Base-by-base conservation (phyloP, 2,888 invertebrate species). In the Calameuta idolon region DNA sequence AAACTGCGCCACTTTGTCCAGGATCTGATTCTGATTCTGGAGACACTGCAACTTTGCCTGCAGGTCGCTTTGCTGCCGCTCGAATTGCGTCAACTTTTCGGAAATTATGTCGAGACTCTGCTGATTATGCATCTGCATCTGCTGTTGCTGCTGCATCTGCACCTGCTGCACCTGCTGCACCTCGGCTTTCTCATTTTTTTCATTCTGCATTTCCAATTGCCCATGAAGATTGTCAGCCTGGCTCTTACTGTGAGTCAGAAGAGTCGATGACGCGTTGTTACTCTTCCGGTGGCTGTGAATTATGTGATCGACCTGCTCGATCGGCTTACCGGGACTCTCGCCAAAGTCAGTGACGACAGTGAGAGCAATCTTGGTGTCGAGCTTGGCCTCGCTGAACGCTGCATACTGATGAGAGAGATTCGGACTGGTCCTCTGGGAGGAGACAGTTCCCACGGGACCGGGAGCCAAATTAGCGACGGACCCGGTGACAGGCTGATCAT, bases 201-300 rank as follows among this genome's bases (percentile, higher is more conserved):
- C 85, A 11, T 79, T 79, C 11, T 82, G 86, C 4, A 75, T 68
- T 73, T 86, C 86, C 11, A 83, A 81, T 74, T 86, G 85, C 12
- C 78, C 79, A 69, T 89, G 89, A 1, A 90, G 79, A 80, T 83
- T 88, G 1, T 90, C 90, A 23, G 80, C 85, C 40, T 90, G 90
- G 78, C 86, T 89, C 75, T 90, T 91, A 73, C 87, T 88, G 69
- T 89, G 88, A 4, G 88, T 87, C 31, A 90, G 78, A 12, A 89
- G 79, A 76, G 82, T 88, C 1, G 84, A 77, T 0, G 87, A 81
- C 4, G 81, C 71, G 34, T 87, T 88, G 34, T 91, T 90, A 73
- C 88, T 89, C 79, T 90, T 91, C 34, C 89, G 88, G 76, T 90
- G 90, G 75, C 91, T 91, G 77, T 91, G 91, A 35, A 91, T 91